Percentiles rank a stretch among this genome's conserved stretches.
These are phyloP conservation scores for Callyntrura sp. DNA, from an alignment of 2,888 invertebrate species.

Conservation along the genomic window DNA sequence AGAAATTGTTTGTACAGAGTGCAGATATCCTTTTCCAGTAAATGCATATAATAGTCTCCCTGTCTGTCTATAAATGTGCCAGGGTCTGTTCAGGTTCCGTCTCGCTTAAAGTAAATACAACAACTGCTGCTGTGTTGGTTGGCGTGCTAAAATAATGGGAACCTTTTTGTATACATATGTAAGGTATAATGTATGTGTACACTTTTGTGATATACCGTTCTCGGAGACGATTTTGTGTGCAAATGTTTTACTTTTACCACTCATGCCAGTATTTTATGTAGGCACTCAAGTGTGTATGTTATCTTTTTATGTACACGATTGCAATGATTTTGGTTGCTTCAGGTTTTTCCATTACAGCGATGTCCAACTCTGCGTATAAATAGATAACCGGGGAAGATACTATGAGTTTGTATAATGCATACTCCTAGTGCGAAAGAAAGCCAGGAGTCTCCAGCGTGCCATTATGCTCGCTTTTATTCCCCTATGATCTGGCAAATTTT, in stretches of 20 bases:
- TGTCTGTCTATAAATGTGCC: conserved; percentile 29
- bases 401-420: background rate
- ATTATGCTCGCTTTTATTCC: conserved; percentile 68
- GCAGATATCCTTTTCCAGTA: conserved; percentile 31
- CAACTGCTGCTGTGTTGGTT: no score
- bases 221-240: conserved; percentile 29
- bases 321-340: conserved; percentile 50
- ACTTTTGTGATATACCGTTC: conserved; percentile 40
- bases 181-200: conserved; percentile 35
- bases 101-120: no score
- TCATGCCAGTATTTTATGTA: conserved; percentile 36
- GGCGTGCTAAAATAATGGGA: conserved; percentile 37
- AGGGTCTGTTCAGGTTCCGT: conserved; percentile 3
- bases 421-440: conserved; percentile 38
- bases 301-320: conserved; percentile 45
- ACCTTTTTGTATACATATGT: background rate
- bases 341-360: conserved; percentile 70
- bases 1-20: conserved; percentile 53
- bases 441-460: conserved; percentile 63
- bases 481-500: conserved; percentile 67
- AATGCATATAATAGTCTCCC: conserved; percentile 15
- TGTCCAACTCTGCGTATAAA: conserved; percentile 26
- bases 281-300: conserved; percentile 38
- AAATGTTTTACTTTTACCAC: conserved; percentile 49
- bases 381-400: conserved; percentile 26